Evolutionary conservation across 2,797 vertebrate species (phyloP).

Genomic region (Otolemur crassicaudatus): DNA sequence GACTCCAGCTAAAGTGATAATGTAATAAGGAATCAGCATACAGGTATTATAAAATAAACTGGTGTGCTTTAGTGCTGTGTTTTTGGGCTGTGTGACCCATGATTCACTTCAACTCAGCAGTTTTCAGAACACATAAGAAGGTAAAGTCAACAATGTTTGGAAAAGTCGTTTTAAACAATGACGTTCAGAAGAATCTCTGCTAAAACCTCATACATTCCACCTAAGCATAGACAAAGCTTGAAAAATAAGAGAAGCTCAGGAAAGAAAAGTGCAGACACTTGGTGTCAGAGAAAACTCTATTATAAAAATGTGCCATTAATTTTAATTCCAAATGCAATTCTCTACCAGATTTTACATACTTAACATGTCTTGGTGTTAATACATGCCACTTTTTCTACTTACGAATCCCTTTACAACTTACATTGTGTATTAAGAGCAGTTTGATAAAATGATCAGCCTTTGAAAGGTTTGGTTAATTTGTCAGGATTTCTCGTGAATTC

Average conservation of each 20-base stretch:
- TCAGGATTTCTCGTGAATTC: neutral
- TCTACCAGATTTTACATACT: neutral
- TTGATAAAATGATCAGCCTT: neutral
- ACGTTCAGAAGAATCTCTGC: neutral
- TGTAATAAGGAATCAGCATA: neutral
- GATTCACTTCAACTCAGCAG: neutral
- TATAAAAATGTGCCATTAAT: neutral
- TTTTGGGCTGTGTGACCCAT: neutral
- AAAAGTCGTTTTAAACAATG: constrained; percentile 29
- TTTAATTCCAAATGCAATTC: neutral
- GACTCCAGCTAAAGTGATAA: neutral
- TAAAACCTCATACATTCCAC: neutral
- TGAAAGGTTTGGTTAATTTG: neutral
- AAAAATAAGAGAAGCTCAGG: neutral
- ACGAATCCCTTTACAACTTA: constrained; percentile 2
- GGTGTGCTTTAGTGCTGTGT: neutral
- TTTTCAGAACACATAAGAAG: constrained; percentile 5
- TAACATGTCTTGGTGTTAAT: neutral
- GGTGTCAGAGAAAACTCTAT: neutral
- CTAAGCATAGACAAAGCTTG: neutral
- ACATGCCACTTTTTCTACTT: neutral
- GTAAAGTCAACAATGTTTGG: neutral
- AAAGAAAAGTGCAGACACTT: neutral
- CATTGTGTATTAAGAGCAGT: neutral
- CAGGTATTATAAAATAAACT: neutral